Conservation (phyloP, 2,888 invertebrate species). For the Synanthedon vespiformis region DNA sequence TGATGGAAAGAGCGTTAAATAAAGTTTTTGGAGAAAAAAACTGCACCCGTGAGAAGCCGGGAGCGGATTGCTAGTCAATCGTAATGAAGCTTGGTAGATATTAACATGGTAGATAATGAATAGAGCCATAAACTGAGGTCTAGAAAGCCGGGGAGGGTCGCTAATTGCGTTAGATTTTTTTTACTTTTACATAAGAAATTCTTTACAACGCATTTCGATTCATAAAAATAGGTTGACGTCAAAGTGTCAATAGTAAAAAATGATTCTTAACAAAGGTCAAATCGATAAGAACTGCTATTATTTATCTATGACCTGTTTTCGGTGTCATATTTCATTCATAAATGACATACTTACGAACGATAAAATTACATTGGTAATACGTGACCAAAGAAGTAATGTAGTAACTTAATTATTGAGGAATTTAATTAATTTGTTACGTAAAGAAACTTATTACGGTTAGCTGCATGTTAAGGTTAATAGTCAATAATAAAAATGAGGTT, state of each 20-base stretch:
- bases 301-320: slow-evolving; percentile 10
- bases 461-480: not conserved
- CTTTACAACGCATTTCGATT: no score
- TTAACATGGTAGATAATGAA: no score
- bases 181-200: no score
- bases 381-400: slow-evolving; percentile 1
- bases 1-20: no score
- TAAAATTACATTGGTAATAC: slow-evolving; percentile 7
- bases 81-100: no score
- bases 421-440: not conserved
- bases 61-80: no score
- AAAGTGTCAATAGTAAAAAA: not conserved
- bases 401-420: not conserved
- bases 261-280: not conserved
- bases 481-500: no score
- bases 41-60: no score
- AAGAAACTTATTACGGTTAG: not conserved
- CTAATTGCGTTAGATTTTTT: no score
- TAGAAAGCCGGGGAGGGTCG: no score
- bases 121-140: no score
- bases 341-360: slow-evolving; percentile 3
- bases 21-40: no score
- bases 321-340: slow-evolving; percentile 14
- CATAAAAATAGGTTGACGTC: not conserved
- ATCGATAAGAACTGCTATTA: slow-evolving; percentile 5